Conservation (phyloP, 2,113 vertebrate genomes). For the Struthio camelus region DNA sequence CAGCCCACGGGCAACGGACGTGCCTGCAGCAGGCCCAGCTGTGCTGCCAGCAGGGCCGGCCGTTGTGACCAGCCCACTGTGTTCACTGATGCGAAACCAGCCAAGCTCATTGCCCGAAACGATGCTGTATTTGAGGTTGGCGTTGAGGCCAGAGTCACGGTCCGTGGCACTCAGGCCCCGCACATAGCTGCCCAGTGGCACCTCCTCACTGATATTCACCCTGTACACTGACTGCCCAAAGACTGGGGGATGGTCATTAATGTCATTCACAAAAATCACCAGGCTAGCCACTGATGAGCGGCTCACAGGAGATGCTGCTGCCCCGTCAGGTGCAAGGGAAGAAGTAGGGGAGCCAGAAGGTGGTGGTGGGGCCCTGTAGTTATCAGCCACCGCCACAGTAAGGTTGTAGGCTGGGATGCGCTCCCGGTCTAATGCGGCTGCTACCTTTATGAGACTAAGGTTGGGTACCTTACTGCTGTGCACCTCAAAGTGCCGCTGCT, state of each 20-base stretch:
- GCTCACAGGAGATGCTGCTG: constrained; percentile 70
- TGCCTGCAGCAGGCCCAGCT: rapidly evolving
- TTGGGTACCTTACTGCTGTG: constrained; percentile 96
- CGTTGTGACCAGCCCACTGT: constrained; percentile 94
- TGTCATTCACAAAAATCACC: constrained; percentile 97
- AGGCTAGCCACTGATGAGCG: constrained; percentile 94
- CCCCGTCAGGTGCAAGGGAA: background rate
- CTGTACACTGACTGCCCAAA: constrained; percentile 89
- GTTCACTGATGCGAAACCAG: constrained; percentile 95
- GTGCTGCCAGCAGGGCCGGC: constrained; percentile 26
- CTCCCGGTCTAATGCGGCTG: constrained; percentile 91
- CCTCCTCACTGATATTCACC: constrained; percentile 92
- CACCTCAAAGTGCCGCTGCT: constrained; percentile 96
- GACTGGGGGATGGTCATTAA: constrained; percentile 95
- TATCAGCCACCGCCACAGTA: constrained; percentile 94
- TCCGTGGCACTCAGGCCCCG: constrained; percentile 94
- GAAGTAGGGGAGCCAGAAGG: background rate
- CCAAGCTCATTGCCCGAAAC: constrained; percentile 93
- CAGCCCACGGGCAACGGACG: constrained; percentile 46
- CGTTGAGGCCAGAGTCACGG: constrained; percentile 94
- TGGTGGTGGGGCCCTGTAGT: constrained; percentile 56
- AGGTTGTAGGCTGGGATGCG: constrained; percentile 97
- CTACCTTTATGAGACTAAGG: constrained; percentile 96
- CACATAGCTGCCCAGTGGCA: constrained; percentile 93
- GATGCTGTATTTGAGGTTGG: constrained; percentile 93